Conservation (phyloP, 2,888 invertebrate species). For the Caenorhabditis sulstoni region DNA sequence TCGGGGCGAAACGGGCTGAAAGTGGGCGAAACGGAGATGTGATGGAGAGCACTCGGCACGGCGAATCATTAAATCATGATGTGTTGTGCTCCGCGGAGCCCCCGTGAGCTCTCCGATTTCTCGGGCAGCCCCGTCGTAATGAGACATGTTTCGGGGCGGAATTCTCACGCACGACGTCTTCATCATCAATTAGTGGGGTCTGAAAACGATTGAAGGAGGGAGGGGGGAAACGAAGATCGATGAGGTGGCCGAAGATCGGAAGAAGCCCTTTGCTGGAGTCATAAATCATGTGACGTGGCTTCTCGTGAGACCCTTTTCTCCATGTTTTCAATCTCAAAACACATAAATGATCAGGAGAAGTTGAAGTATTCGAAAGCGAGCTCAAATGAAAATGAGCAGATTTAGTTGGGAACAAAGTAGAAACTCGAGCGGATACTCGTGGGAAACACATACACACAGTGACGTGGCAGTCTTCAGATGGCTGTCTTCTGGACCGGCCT, state of each 20-base stretch:
- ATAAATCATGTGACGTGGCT: constrained; percentile 12
- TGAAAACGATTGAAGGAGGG: not conserved
- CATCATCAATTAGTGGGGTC: constrained; percentile 10
- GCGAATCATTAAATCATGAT: constrained; percentile 22
- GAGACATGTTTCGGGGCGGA: constrained; percentile 23
- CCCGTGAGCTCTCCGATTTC: constrained; percentile 7
- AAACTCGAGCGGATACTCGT: too few species aligned
- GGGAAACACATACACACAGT: not conserved
- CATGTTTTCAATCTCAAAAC: too few species aligned
- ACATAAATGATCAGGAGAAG: too few species aligned
- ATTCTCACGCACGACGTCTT: not conserved
- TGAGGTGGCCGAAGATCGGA: constrained; percentile 8
- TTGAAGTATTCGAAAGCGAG: too few species aligned
- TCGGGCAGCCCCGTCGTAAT: not conserved
- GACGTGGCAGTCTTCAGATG: constrained; percentile 43
- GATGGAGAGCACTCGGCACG: constrained; percentile 8
- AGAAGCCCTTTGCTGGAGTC: not conserved
- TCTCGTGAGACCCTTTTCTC: constrained; percentile 2
- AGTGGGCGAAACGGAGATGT: not conserved
- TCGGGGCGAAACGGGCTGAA: not conserved
- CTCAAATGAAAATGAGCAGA: not conserved
- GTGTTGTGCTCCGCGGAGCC: constrained; percentile 4
- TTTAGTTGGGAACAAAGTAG: not conserved
- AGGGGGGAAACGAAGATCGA: constrained; percentile 2
- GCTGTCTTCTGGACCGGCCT: constrained; percentile 69